Evolutionary conservation across 1,140 invertebrate genomes (phyloP).

Genomic region (Dendrolimus kikuchii): DNA sequence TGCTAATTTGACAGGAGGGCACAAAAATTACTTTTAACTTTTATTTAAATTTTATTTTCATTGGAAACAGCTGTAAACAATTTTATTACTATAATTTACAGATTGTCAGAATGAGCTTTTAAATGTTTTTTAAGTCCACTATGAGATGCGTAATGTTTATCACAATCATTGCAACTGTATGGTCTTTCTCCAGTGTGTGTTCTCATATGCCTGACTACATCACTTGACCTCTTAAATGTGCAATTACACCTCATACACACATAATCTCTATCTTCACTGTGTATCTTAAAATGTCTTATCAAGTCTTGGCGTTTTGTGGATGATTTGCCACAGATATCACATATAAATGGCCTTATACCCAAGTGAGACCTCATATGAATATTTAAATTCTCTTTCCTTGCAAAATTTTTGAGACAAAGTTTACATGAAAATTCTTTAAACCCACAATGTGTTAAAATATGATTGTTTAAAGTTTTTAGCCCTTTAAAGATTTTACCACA

Average conservation of each 20-base stretch:
- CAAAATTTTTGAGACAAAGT: constrained; percentile 28
- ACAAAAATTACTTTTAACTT: no score
- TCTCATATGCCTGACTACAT: constrained; percentile 81
- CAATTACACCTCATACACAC: constrained; percentile 64
- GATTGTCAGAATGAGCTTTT: constrained; percentile 5
- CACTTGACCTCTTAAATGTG: constrained; percentile 78
- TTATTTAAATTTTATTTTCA: no score
- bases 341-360: constrained; percentile 43
- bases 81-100: no score
- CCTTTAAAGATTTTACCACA: constrained; percentile 75
- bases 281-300: constrained; percentile 34
- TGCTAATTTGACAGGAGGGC: no score
- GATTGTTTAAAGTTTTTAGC: constrained; percentile 68
- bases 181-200: constrained; percentile 89
- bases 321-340: constrained; percentile 40
- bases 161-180: constrained; percentile 79
- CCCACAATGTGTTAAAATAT: constrained; percentile 72
- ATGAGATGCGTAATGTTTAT: constrained; percentile 60
- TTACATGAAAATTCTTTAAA: constrained; percentile 26
- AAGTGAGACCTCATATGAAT: constrained; percentile 35
- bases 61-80: no score
- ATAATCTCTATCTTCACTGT: constrained; percentile 40
- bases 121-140: constrained; percentile 29
- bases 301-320: constrained; percentile 35
- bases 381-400: constrained; percentile 18